Evolutionary conservation across 1,140 invertebrate genomes (phyloP), one percentile per base, ranked within the genome.

Genomic region (Leptinotarsa defecta): DNA sequence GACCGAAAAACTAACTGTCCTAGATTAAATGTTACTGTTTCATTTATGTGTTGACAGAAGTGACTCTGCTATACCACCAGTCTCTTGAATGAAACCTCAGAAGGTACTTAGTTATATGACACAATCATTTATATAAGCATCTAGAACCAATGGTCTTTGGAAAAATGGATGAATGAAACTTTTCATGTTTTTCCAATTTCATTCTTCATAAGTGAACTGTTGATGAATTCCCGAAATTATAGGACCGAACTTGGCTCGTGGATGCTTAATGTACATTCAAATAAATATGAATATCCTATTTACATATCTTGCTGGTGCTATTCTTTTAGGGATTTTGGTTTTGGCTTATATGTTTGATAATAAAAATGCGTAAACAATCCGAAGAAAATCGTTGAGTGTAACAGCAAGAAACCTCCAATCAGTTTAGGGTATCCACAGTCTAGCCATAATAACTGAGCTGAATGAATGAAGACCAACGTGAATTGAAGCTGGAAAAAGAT

Each of bases 321-420:
- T 27, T 65, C 22, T 13, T 20, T 65, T 2, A 65, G 17, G 34
- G 13, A 22, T 8, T 77, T 75, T 49, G 72, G 70, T 20, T 74
- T 78, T 52, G 71, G 78, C n/a, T 78, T 85, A 80, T 97, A 96
- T 76, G 94, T 93, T 85, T 93, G 92, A 77, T 92, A 89, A 86
- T 97, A 98, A 88, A 98, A 98, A 86, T 98, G 92, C 77, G 91
- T 92, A 88, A 98, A 98, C 43, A 98, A 90, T 22, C 90, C 89
- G 85, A 97, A 95, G 89, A 98, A 98, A 78, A 98, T 95, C 24
- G 93, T 89, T 3, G 96, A 95, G 85, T 98, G 96, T 1, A 95
- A 87, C 77, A 96, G 87, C 69, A 97, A 86, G 65, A 95, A 89
- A 72, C 90, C 87, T 3, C 93, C 93, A 19, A 95, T 91, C 74